Evolutionary conservation across 2,797 vertebrate genomes (phyloP), one percentile per base, ranked within the genome.

Genomic region (Ctenopoma multispine): DNA sequence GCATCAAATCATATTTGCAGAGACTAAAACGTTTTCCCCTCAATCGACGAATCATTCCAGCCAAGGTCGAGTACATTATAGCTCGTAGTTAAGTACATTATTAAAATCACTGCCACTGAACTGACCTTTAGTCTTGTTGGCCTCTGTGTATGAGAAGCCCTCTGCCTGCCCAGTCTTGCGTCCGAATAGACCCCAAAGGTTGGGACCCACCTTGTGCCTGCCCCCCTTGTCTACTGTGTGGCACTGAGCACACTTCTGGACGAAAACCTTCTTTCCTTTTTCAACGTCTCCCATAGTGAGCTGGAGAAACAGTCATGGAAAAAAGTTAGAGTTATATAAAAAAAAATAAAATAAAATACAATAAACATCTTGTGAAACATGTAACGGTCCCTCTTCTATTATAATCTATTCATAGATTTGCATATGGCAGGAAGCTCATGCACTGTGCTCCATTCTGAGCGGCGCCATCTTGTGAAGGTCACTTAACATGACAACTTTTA

Each of bases 91-190:
- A 31, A 31, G 31, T 31, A 31, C 1, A 31, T 31, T 31, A 31
- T 31, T 21, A 0, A 31, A 0, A 20, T 5, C n/a, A 48, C 11
- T 10, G 23, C 29, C 0, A 0, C 18, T 18, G 11, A 29, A 71
- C 88, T 87, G 88, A 95, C 93, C 91, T 96, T 95, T 96, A 60
- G 86, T 95, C 92, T 96, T 95, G 82, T 97, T 97, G 80, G 93
- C 93, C 5, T 96, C 92, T 0, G 94, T 95, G 74, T 95, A 96
- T 17, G 92, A 93, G 90, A 68, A 96, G 69, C 94, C 95, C 27
- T 82, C 81, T 5, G 91, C 90, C 92, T 95, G 89, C 3, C 95
- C 95, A 0, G 94, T 95, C 92, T 94, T 94, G 41, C 85, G 59
- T 17, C 94, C 94, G 53, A 95, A 91, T 50, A 97, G 80, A 50